Conservation (phyloP, 2,113 vertebrate species). For the Echinops telfairi region DNA sequence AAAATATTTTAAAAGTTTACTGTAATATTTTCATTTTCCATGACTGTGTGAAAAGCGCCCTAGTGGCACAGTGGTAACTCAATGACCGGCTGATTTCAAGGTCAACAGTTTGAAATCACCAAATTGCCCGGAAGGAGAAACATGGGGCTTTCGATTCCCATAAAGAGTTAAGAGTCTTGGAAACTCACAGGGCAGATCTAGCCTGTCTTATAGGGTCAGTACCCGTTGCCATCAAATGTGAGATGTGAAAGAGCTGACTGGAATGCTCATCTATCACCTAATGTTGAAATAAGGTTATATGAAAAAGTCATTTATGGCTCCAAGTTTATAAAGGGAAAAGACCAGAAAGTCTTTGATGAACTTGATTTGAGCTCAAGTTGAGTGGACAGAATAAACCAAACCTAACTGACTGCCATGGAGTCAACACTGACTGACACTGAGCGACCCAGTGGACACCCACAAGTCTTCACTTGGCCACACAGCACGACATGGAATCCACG, state of each 20-base stretch:
- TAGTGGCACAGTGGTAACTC: too few species aligned
- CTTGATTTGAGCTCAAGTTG: background rate
- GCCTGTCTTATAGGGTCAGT: too few species aligned
- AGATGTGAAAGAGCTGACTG: background rate
- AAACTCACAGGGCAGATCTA: too few species aligned
- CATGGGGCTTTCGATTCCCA: too few species aligned
- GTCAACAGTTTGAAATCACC: too few species aligned
- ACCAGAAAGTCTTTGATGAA: constrained; percentile 4
- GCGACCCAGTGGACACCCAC: background rate
- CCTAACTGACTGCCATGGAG: too few species aligned
- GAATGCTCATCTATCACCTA: background rate
- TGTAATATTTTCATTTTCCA: background rate
- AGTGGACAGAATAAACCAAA: background rate
- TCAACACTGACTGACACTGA: too few species aligned
- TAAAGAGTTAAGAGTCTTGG: too few species aligned
- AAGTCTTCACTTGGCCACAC: background rate
- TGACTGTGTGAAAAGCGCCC: background rate
- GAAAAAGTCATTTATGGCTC: background rate
- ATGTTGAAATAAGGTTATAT: background rate
- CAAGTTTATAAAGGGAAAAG: constrained; percentile 20
- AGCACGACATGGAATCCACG: background rate
- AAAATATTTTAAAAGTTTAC: background rate
- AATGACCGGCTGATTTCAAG: too few species aligned
- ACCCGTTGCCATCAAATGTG: too few species aligned
- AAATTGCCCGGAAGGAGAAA: too few species aligned